Base-by-base conservation (phyloP, 1,140 invertebrate genomes). In the Aricia agestis region DNA sequence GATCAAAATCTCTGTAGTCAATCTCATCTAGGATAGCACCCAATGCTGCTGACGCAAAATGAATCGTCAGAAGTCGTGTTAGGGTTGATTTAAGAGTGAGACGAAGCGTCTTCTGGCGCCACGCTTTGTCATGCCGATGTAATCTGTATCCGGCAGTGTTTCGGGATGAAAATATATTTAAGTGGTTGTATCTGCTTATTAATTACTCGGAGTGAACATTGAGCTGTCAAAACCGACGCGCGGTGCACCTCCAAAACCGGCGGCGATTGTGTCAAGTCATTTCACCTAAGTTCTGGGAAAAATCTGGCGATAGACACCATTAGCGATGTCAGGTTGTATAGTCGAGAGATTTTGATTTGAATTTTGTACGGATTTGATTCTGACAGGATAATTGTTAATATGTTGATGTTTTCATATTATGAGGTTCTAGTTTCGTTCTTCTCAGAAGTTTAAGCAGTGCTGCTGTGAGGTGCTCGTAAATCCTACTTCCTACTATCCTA, bases 171-270 rank as follows among this genome's bases (percentile, higher is more conserved):
- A 91, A 88, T 89, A 75, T 68, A 88, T 91, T 91, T 88, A 91
- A 91, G 89, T 91, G 89, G 86, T 85, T 90, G 86, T 90, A 89
- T 90, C 89, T 91, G 87, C 82, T 91, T 90, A 91, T 91, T 91
- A 90, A 91, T 91, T 91, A 91, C 80, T 78, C 82, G 82, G 31
- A 59, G 58, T 52, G 68, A 63, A 87, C 78, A 85, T 84, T 73
- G 83, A 83, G 86, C 89, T 90, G 87, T 91, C 89, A 90, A 83
- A 89, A 82, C 76, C 78, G 82, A 89, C 84, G 82, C 86, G 89
- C 87, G 89, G 89, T 82, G 87, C 87, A 87, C 76, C 32, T 59
- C 69, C 45, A 52, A 52, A 52, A 52, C 45, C 45, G 45, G 45
- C 45, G 45, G 45, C 36, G 45, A 42, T 72, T 76, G 74, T 78